These are phyloP conservation scores for Pocillopora damicornis DNA, from an alignment of 64 coral and sea anemone species.

Conservation along the genomic window DNA sequence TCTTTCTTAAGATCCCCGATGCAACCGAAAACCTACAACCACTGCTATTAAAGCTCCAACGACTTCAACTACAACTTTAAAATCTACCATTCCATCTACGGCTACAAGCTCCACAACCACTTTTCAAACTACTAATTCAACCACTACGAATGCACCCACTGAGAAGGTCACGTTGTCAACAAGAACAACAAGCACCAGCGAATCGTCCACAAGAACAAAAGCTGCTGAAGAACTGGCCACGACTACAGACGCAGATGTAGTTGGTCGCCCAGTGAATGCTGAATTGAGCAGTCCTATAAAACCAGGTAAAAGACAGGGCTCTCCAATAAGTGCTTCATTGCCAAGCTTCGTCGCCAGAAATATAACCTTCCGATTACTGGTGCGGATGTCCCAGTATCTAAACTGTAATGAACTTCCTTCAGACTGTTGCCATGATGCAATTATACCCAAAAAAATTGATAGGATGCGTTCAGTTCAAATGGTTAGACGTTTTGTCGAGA, in stretches of 20 bases:
- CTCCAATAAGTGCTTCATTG: too few species aligned
- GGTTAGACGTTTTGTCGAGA: too few species aligned
- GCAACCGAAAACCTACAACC: neutral
- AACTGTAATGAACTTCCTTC: too few species aligned
- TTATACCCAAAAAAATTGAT: too few species aligned
- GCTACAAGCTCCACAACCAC: neutral
- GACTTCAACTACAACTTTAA: neutral
- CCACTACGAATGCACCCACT: neutral
- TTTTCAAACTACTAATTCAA: neutral
- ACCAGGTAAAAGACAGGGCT: slow-evolving; percentile 3
- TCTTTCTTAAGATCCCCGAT: slow-evolving; percentile 15
- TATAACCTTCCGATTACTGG: too few species aligned
- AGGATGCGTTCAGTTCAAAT: too few species aligned
- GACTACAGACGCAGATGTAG: neutral
- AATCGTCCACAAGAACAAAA: neutral
- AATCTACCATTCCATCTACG: neutral
- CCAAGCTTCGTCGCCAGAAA: too few species aligned
- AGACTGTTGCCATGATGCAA: too few species aligned
- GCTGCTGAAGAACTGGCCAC: neutral
- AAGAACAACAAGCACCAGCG: neutral
- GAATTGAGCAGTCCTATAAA: neutral
- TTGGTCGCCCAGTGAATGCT: neutral
- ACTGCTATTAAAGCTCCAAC: neutral
- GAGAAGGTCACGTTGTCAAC: neutral
- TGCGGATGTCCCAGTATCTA: too few species aligned